Evolutionary conservation across 2,797 vertebrate genomes (phyloP), one percentile per base, ranked within the genome.

Genomic region (Argya squamiceps): DNA sequence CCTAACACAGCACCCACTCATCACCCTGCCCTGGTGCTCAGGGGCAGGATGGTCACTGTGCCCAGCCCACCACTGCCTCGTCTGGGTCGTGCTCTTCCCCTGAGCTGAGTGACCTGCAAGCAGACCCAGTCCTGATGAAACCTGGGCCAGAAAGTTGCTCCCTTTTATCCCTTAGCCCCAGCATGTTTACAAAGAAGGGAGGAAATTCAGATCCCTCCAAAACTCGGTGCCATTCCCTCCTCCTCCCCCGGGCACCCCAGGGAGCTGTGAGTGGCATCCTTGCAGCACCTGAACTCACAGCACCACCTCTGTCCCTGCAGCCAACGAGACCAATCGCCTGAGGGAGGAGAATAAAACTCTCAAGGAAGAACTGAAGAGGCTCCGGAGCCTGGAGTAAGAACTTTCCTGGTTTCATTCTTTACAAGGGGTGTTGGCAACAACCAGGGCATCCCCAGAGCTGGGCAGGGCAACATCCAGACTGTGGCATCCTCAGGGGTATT

Each of bases 261-360:
- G 0, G 10, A 34, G 49, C 19, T 39, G 67, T 3, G 20, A 56
- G 84, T 15, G 37, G 68, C 71, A 39, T 14, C 49, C 36, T 24
- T 4, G 19, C 12, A 27, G 22, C 7, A 0, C 10, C 76, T 47
- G 49, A 67, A 68, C 39, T 63, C 21, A 11, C 1, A 4, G 44
- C 27, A 49, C 20, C 3, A 46, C 58, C 50, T 60, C 19, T 30
- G 21, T 74, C 44, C 91, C 91, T 94, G 32, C 88, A 99, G 99
- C 97, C 24, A 98, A 96, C 15, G 99, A 99, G 97, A 98, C 98
- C 83, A 99, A 90, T 18, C 97, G 97, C 52, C 90, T 99, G 87
- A 99, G 98, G 92, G 99, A 98, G 67, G 99, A 99, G 76, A 99
- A 99, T 65, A 98, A 97, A 82, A 73, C 67, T 20, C 96, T 99